Evolutionary conservation across 2,888 invertebrate species (phyloP).

Genomic region (Rhorus exstirpatorius): DNA sequence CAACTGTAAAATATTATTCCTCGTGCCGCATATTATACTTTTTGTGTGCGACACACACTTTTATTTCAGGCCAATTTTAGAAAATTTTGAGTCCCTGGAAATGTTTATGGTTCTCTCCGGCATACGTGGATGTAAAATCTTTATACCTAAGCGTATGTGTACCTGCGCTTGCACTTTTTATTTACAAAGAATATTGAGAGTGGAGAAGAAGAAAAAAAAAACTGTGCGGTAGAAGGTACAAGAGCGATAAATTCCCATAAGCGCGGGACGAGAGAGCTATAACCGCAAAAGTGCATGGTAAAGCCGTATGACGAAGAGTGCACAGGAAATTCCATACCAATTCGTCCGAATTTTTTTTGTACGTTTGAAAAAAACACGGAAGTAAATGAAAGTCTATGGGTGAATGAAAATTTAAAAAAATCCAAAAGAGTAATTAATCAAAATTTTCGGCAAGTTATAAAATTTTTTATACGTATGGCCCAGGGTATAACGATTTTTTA

Average conservation of each 20-base stretch:
- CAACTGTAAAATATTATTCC: no score
- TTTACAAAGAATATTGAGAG: constrained; percentile 16
- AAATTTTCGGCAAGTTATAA: no score
- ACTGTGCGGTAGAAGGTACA: background rate
- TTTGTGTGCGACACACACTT: no score
- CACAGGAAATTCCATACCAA: background rate
- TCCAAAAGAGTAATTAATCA: no score
- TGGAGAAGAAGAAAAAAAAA: background rate
- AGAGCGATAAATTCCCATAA: constrained; percentile 39
- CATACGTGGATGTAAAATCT: no score
- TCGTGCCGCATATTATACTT: no score
- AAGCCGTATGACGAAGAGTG: background rate
- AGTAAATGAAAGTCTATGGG: no score
- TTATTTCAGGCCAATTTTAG: no score
- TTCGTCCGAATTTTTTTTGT: background rate
- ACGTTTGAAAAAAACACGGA: background rate
- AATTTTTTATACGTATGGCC: no score
- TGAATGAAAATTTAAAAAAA: no score
- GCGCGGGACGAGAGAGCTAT: constrained; percentile 9
- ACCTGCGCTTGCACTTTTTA: constrained; percentile 1
- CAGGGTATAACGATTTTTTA: no score
- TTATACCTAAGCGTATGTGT: constrained; percentile 1
- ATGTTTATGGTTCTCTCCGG: background rate
- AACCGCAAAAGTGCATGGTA: constrained; percentile 7
- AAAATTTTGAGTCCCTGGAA: background rate